Conservation (phyloP, 2,113 vertebrate species). For the Oncorhynchus nerka region DNA sequence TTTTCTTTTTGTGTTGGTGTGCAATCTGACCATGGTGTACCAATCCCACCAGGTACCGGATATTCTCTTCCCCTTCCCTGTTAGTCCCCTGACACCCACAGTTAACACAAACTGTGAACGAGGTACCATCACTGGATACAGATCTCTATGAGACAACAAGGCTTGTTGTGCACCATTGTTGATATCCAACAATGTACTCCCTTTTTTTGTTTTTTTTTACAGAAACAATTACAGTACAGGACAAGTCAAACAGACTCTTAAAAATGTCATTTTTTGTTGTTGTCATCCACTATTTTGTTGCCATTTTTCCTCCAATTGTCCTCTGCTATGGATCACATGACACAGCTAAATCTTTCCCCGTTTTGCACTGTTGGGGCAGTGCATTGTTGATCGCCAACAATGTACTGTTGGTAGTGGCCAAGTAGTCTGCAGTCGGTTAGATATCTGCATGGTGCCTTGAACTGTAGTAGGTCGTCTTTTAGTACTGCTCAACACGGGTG, state of each 20-base stretch:
- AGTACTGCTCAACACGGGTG: constrained; percentile 39
- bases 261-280: constrained; percentile 1
- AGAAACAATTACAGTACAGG: constrained; percentile 48
- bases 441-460: constrained; percentile 65
- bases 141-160: constrained; percentile 65
- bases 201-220: constrained; percentile 35
- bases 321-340: constrained; percentile 44
- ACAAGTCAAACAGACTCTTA: constrained; percentile 18
- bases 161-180: constrained; percentile 81
- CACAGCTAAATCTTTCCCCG: constrained; percentile 61
- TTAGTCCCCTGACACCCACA: constrained; percentile 87
- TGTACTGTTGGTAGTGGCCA: constrained; percentile 87
- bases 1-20: constrained; percentile 65
- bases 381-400: constrained; percentile 95
- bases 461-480: constrained; percentile 38
- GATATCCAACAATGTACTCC: constrained; percentile 88
- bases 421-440: constrained; percentile 64
- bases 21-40: constrained; percentile 73
- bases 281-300: constrained; percentile 1
- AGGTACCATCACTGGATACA: constrained; percentile 80
- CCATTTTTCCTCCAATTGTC: constrained; percentile 11
- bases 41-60: constrained; percentile 86
- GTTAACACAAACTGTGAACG: constrained; percentile 86
- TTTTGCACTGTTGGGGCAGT: constrained; percentile 84
- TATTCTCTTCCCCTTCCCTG: constrained; percentile 83